Base-by-base conservation (phyloP, 2,113 vertebrate genomes). In the Ifrita kowaldi region DNA sequence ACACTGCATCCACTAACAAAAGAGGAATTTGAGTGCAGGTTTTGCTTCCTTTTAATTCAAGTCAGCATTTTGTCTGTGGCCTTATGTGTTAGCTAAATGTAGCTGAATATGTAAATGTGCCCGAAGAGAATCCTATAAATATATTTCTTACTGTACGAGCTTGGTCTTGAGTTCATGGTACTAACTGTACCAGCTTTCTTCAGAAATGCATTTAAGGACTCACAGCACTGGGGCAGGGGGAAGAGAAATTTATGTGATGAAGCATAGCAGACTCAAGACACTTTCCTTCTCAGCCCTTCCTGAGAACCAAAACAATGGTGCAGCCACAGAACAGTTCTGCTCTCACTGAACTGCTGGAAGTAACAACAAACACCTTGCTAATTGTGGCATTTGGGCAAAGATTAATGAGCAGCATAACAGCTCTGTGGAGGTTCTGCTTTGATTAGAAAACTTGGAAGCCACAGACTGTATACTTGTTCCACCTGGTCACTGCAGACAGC, bases 361-460 rank as follows among this genome's bases (percentile, higher is more conserved):
- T 6, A 13, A 33, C 92, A 94, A 84, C 62, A 94, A 93, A 65
- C 14, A 13, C 9, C 11, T 42, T 92, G 53, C 59, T 97, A 75
- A 13, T 69, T 13, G 57, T 65, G 10, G 96, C 97, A 93, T 97
- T 97, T 57, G 8, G 80, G 7, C 56, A 98, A 64, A 97, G 98
- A 53, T 35, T 97, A 14, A 42, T 93, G 44, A 97, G 96, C 37
- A 98, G 98, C 17, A 94, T 92, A 11, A 67, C 97, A 23, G 97
- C 97, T 10, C 96, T 96, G 2, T 97, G 97, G 96, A 95, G 97
- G 26, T 97, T 98, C 94, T 94, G 84, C 83, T 97, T 96, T 91
- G 86, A 84, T 44, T 46, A 98, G 91, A 97, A 93, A 88, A 96
- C 94, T 30, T 98, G 97, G 97, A 98, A 98, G 76, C 96, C 91